These are phyloP conservation scores for Ammodytes marinus DNA, from an alignment of 2,113 vertebrate species.

Conservation along the genomic window DNA sequence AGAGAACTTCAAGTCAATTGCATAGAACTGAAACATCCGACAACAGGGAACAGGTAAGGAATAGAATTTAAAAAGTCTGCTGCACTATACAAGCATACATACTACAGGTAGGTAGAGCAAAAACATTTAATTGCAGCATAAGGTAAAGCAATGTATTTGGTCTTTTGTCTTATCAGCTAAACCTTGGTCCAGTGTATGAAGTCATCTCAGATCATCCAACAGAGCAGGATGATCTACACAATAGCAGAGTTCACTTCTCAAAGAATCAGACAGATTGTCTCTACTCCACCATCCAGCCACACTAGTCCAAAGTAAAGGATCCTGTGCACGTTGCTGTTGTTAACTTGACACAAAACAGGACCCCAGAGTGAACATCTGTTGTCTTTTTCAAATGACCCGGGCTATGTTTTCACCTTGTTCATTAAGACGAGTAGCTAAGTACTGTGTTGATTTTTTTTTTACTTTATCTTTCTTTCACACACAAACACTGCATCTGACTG, in stretches of 20 bases:
- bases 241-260: background rate
- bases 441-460: too few species aligned
- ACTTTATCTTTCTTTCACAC: too few species aligned
- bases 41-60: constrained; percentile 13
- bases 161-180: background rate
- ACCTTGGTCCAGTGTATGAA: background rate
- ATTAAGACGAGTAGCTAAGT: too few species aligned
- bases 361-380: background rate
- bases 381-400: too few species aligned
- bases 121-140: too few species aligned
- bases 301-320: background rate
- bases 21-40: background rate
- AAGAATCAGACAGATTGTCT: background rate
- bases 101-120: too few species aligned
- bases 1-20: background rate
- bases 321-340: background rate
- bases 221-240: background rate
- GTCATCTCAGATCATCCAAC: background rate
- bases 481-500: too few species aligned
- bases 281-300: constrained; percentile 2
- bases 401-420: too few species aligned
- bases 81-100: too few species aligned
- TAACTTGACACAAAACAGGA: background rate
- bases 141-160: background rate
- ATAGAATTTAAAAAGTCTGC: too few species aligned